These are phyloP conservation scores for Tylochromis polylepis DNA, from an alignment of 2,113 vertebrate genomes.

Conservation along the genomic window DNA sequence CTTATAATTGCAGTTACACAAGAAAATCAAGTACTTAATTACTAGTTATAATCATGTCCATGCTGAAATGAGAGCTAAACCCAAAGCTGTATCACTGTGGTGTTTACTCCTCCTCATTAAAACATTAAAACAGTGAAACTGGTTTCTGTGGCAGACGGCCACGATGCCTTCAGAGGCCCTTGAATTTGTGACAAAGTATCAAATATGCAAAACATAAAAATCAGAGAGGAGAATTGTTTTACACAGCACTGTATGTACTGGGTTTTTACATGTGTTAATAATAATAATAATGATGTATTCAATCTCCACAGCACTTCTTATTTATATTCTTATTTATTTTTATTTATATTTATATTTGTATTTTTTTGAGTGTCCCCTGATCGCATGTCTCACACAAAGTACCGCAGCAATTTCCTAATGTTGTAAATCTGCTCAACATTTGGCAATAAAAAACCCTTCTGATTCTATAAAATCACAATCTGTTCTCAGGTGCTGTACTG, in stretches of 20 bases:
- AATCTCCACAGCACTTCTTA: no score
- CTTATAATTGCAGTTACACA: neutral
- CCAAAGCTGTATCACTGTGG: neutral
- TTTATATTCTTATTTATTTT: no score
- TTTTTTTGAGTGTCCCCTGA: no score
- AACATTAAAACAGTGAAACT: constrained; percentile 60
- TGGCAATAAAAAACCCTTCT: no score
- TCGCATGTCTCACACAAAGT: no score
- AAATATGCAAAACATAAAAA: neutral
- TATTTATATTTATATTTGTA: no score
- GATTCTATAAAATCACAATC: neutral
- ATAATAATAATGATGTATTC: neutral
- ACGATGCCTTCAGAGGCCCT: constrained; percentile 69
- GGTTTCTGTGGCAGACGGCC: constrained; percentile 81
- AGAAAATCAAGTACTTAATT: neutral
- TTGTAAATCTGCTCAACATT: no score
- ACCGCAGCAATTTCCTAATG: no score
- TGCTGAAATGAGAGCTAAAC: neutral
- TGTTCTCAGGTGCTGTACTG: constrained; percentile 67
- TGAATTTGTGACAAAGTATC: neutral
- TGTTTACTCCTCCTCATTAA: constrained; percentile 4
- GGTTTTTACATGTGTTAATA: neutral
- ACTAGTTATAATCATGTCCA: neutral
- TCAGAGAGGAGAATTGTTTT: neutral
- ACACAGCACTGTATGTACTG: neutral